phyloP scores from a whole-genome alignment of 2,888 invertebrate species.

The Leptopilina drosophilae region DNA sequence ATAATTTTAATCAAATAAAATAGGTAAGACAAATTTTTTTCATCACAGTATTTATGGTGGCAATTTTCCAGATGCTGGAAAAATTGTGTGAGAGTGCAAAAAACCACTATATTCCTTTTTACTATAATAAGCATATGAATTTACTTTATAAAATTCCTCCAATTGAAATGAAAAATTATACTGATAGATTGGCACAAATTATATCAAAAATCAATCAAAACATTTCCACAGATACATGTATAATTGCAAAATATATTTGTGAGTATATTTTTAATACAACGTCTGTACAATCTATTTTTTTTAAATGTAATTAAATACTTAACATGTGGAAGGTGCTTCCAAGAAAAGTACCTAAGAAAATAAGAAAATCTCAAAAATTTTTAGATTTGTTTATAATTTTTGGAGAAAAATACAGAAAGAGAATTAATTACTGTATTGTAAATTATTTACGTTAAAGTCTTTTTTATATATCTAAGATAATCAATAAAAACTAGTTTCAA shows the following conservation, averaged over 20 bases:
- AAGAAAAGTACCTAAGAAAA: no score
- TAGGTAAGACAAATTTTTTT: neutral
- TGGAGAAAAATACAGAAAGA: no score
- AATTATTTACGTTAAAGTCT: no score
- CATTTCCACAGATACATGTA: constrained; percentile 59
- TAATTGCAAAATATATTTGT: constrained; percentile 65
- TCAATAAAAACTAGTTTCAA: no score
- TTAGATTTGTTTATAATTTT: no score
- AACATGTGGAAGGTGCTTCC: no score
- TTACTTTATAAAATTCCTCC: constrained; percentile 68
- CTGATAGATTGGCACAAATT: constrained; percentile 52
- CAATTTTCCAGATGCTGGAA: constrained; percentile 72
- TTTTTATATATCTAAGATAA: no score
- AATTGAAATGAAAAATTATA: constrained; percentile 46
- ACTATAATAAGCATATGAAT: constrained; percentile 78
- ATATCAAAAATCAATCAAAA: constrained; percentile 54
- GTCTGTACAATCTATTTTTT: no score
- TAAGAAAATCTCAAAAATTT: no score
- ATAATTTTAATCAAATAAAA: no score
- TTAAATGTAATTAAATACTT: no score
- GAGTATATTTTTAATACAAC: constrained; percentile 56
- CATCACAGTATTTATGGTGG: neutral
- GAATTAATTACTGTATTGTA: no score
- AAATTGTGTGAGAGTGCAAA: constrained; percentile 73
- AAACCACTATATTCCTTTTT: constrained; percentile 74